These are phyloP conservation scores for Holotrichia oblita DNA, from an alignment of 1,140 invertebrate genomes.

Conservation along the genomic window DNA sequence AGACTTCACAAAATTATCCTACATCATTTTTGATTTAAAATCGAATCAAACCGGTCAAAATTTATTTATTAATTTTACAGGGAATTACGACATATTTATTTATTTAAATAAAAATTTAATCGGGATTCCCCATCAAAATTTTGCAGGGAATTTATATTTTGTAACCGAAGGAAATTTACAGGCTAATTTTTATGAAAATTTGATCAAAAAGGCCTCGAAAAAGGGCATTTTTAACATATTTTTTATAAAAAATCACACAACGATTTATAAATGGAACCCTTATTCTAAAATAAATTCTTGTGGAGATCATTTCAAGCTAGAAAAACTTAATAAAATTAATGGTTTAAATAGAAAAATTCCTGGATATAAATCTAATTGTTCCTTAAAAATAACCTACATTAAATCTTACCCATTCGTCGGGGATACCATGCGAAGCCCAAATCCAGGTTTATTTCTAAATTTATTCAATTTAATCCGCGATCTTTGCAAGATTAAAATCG, in stretches of 20 bases:
- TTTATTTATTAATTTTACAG: too few relatives aligned
- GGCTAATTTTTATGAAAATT: neutral
- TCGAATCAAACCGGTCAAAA: neutral
- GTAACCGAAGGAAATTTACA: too few relatives aligned
- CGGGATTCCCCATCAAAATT: too few relatives aligned
- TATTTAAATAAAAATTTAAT: too few relatives aligned
- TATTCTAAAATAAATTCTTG: neutral
- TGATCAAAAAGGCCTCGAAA: neutral
- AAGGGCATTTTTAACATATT: neutral
- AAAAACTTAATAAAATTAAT: neutral
- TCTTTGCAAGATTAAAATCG: neutral
- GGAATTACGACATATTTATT: too few relatives aligned
- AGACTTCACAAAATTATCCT: neutral
- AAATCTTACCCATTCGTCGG: constrained; percentile 9
- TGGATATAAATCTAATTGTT: neutral
- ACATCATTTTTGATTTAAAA: neutral
- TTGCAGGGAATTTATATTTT: too few relatives aligned
- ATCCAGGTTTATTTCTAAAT: neutral
- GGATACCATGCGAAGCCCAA: neutral
- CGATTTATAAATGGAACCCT: neutral
- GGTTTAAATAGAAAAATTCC: neutral
- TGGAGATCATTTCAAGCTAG: neutral
- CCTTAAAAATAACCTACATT: constrained; percentile 18
- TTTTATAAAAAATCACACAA: neutral
- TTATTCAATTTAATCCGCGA: neutral